Base-by-base conservation (phyloP, 2,113 vertebrate genomes). In the Glaucomys volans region DNA sequence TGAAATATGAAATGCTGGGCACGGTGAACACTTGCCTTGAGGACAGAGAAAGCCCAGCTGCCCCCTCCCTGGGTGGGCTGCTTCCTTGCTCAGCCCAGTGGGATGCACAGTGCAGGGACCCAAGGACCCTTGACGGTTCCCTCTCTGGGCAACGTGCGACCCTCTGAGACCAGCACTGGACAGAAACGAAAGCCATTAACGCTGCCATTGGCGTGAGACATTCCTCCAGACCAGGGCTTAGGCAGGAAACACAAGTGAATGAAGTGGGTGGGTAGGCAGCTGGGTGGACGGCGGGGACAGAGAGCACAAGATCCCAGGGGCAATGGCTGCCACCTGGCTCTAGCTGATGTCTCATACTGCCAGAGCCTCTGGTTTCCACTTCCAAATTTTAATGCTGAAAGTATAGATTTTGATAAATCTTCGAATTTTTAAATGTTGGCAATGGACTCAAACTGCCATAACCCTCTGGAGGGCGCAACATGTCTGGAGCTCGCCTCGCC, bases 281-380 rank as follows among this genome's bases (percentile, higher is more conserved):
- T 2, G 0, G 5, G 5, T 28, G 72, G 12, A 28, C 5, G 0
- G 0, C 0, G 76, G 9, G 35, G 4, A 0, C 20, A 3, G 9
- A 24, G 74, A 0, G 4, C 28, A 44, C 3, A 6, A 86, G 40
- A 10, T 37, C 22, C 3, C 2, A 0, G 59, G 20, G 37, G 24
- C 37, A 28, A 35, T 72, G 14, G 30, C 77, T 35, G 24, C 62
- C 11, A 0, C 22, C 47, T 0, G 1, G 52, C 37, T 75, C 87
- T 11, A 24, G 9, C 50, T 30, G 37, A 20, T 28, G 64, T 47
- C 52, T 52, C 0, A 0, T 32, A 20, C 24, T 47, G 47, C 67
- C 66, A 69, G 40, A 40, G 13, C 14, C 42, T 50, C 40, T 35
- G 37, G 26, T 47, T 47, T 95, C 57, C 37, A 26, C 54, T 66